Conservation (phyloP, 2,113 vertebrate species). For the Fukomys damarensis region DNA sequence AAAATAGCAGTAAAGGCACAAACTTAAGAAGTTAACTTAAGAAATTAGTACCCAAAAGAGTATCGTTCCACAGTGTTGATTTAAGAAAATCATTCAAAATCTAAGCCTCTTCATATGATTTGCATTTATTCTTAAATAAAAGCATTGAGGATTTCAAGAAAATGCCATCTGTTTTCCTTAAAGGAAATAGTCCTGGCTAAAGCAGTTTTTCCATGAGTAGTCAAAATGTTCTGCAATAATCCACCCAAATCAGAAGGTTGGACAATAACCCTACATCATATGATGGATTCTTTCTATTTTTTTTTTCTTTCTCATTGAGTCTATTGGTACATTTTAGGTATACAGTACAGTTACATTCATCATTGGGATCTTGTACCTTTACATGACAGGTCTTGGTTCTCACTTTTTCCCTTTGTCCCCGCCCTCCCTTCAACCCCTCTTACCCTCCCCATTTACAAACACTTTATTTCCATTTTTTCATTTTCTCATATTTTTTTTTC, state of each 20-base stretch:
- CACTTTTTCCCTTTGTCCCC: no score
- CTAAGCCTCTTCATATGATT: background rate
- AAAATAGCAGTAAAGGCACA: background rate
- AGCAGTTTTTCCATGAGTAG: background rate
- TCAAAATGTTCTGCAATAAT: background rate
- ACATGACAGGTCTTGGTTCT: no score
- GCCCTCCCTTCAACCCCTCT: no score
- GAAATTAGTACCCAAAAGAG: background rate
- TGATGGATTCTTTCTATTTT: background rate
- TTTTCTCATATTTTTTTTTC: no score
- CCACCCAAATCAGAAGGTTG: background rate
- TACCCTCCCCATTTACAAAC: no score
- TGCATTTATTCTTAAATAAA: conserved; percentile 46
- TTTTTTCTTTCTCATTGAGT: no score
- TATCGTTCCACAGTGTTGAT: background rate
- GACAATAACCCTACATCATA: background rate
- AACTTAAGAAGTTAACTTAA: background rate
- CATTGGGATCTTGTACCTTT: no score
- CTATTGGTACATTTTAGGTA: no score
- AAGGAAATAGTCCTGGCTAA: background rate
- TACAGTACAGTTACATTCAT: no score
- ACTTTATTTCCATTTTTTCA: no score
- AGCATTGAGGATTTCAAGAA: conserved; percentile 39
- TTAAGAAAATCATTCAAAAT: background rate
- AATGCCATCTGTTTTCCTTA: conserved; percentile 17